Evolutionary conservation across 2,888 invertebrate species (phyloP).

Genomic region (Sipunculus nudus): DNA sequence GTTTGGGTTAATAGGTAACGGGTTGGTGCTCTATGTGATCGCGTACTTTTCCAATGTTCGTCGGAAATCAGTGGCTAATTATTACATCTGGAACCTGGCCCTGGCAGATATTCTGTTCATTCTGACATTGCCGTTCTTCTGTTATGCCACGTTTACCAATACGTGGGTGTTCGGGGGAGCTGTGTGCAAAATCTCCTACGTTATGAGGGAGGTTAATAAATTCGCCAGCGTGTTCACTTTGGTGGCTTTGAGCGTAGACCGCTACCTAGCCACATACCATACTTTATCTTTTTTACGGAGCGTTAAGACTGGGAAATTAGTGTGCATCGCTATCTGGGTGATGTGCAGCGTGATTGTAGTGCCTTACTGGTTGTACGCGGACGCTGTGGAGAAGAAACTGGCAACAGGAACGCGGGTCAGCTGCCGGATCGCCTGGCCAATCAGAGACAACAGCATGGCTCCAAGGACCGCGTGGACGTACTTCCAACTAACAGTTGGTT

Average conservation of each 20-base stretch:
- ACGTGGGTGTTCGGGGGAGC: slow-evolving; percentile 27
- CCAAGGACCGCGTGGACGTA: slow-evolving; percentile 10
- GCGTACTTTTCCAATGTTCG: slow-evolving; percentile 20
- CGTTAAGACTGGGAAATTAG: slow-evolving; percentile 17
- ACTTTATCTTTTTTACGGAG: slow-evolving; percentile 25
- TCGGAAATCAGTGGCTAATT: slow-evolving; percentile 24
- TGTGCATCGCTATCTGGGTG: slow-evolving; percentile 31
- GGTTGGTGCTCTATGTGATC: slow-evolving; percentile 22
- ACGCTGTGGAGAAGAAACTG: background rate
- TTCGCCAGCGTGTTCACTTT: slow-evolving; percentile 32
- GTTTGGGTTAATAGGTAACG: slow-evolving; percentile 19
- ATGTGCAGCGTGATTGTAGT: slow-evolving; percentile 15
- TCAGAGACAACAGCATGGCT: background rate
- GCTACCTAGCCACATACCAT: slow-evolving; percentile 33
- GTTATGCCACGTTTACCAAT: slow-evolving; percentile 19
- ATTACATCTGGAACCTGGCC: slow-evolving; percentile 39
- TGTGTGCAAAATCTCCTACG: slow-evolving; percentile 24
- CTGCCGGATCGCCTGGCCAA: slow-evolving; percentile 14
- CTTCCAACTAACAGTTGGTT: slow-evolving; percentile 20
- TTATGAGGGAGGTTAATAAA: slow-evolving; percentile 26
- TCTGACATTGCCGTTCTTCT: slow-evolving; percentile 31
- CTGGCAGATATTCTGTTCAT: slow-evolving; percentile 34
- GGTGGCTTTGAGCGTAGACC: slow-evolving; percentile 31
- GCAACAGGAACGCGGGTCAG: background rate
- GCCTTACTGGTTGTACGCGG: slow-evolving; percentile 32